Conservation (phyloP, 1,140 invertebrate species). For the Sarcophaga bullata region DNA sequence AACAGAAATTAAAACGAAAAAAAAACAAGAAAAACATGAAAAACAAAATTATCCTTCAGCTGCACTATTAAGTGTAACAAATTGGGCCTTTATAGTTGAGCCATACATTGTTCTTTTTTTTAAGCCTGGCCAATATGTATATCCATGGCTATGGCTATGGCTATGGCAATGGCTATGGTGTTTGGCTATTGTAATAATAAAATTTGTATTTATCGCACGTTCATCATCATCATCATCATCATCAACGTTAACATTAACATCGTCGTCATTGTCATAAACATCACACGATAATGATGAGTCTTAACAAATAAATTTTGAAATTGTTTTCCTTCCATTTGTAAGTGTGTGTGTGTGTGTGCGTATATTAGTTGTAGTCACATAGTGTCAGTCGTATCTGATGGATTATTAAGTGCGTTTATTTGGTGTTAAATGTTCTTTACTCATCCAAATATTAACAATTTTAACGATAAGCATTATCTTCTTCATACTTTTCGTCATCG, state of each 20-base stretch:
- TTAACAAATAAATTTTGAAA: slow-evolving; percentile 11
- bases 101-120: not conserved
- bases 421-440: slow-evolving; percentile 30
- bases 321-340: not conserved
- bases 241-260: too few relatives aligned
- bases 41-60: slow-evolving; percentile 31
- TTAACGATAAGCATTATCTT: not conserved
- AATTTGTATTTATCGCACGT: not conserved
- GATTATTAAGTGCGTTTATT: slow-evolving; percentile 32
- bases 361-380: too few relatives aligned
- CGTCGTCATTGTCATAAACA: not conserved
- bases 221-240: not conserved
- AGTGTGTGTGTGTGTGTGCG: too few relatives aligned
- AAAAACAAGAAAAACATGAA: not conserved
- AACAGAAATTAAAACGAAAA: not conserved
- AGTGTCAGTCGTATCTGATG: slow-evolving; percentile 31
- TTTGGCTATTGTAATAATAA: not conserved
- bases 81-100: not conserved
- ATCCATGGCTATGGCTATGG: too few relatives aligned
- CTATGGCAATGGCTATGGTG: too few relatives aligned
- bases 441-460: slow-evolving; percentile 39
- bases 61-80: slow-evolving; percentile 33
- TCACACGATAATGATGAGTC: not conserved
- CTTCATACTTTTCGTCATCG: too few relatives aligned
- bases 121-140: not conserved